Evolutionary conservation across 2,888 invertebrate genomes (phyloP), one percentile per base, ranked within the genome.

Genomic region (Argynnis bischoffii): DNA sequence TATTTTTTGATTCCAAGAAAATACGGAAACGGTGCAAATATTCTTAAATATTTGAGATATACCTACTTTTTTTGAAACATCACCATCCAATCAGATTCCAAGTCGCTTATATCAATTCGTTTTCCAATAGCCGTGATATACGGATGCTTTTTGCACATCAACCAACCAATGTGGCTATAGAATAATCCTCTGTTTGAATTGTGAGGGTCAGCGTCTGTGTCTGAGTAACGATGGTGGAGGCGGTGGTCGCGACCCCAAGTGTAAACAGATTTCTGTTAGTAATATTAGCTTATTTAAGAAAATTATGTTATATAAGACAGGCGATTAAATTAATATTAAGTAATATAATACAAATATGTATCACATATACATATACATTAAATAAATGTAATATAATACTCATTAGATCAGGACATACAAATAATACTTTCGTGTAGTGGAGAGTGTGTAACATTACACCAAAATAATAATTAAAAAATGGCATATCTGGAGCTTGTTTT

Each of bases 91-190:
- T 98, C 97, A 0, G 93, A 93, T 75, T 94, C 90, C 68, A 97
- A 82, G 79, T 98, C 97, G n/a, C 95, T 94, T 92, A 97, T 90
- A 79, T 97, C 96, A 47, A 97, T 94, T 35, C 89, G 92, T 67
- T 76, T 94, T 31, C 94, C 96, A 74, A 95, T 95, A 69, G 93
- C 90, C 41, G 93, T 94, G 48, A 96, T 96, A 71, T 95, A 94
- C 0, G 96, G 97, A 80, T 98, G 97, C 82, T 97, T 97, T 74
- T 93, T 94, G 70, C 90, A 89, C 94, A 97, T 94, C 21, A 98
- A 88, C 98, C 98, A 98, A 6, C 98, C 98, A 63, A 98, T 94
- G 82, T 98, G 98, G 2, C 96, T 94, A 87, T 97, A 98, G 92
- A 97, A 98, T 90, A 98, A 97, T 0, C 98, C 98, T 55, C 96